These are phyloP conservation scores for Sula dactylatra DNA, from an alignment of 2,113 vertebrate species.

Conservation along the genomic window DNA sequence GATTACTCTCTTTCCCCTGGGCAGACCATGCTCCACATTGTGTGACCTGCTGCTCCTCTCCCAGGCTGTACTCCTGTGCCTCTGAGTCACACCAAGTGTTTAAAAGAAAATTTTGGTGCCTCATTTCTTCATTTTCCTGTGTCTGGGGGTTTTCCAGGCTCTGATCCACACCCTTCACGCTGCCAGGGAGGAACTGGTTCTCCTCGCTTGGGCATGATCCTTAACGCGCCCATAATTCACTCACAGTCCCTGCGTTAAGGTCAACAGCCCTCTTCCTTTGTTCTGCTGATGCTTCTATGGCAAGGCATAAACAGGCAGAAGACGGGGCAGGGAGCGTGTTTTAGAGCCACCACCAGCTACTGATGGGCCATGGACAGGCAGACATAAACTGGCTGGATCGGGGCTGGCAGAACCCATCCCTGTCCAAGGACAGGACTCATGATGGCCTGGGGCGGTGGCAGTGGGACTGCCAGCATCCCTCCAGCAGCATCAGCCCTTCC, in stretches of 20 bases:
- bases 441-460: background rate
- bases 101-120: background rate
- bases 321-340: background rate
- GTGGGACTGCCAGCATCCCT: background rate
- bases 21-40: rapidly evolving
- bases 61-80: background rate
- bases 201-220: background rate
- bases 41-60: background rate
- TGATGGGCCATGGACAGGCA: background rate
- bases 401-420: background rate
- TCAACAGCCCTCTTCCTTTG: background rate
- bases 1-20: background rate
- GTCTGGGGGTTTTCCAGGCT: slow-evolving; percentile 29
- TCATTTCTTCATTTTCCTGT: background rate
- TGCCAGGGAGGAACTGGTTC: background rate
- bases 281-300: background rate
- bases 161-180: background rate
- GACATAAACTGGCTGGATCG: background rate
- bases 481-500: background rate
- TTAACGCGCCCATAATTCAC: background rate
- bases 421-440: background rate
- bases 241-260: background rate
- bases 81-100: background rate
- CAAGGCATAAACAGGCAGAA: background rate
- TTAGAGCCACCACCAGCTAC: background rate